These are phyloP conservation scores for Molorchus minor DNA, from an alignment of 2,888 invertebrate species.

Conservation along the genomic window DNA sequence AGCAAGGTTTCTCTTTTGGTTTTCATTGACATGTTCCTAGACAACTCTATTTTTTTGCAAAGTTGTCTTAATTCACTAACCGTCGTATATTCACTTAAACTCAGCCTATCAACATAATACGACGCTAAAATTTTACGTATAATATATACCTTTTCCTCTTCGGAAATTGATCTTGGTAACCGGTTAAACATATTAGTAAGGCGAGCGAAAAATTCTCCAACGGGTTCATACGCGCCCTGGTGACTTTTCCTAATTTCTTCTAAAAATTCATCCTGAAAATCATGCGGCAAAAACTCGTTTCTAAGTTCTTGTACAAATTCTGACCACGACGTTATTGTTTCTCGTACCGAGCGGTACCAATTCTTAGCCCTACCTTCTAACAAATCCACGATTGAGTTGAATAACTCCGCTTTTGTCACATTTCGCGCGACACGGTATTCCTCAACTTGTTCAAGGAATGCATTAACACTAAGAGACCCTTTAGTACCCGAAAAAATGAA, in stretches of 20 bases:
- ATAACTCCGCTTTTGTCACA: constrained; percentile 6
- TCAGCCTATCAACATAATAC: constrained; percentile 6
- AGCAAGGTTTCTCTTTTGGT: neutral
- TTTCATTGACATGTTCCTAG: constrained; percentile 3
- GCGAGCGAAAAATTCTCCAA: constrained; percentile 11
- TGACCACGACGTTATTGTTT: neutral
- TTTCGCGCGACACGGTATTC: constrained; percentile 9
- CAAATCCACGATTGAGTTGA: constrained; percentile 6
- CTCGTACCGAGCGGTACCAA: constrained; percentile 5
- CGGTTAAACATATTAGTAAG: constrained; percentile 14
- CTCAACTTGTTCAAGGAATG: constrained; percentile 5
- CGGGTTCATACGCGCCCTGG: constrained; percentile 3
- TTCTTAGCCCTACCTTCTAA: constrained; percentile 16
- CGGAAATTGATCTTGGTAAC: neutral
- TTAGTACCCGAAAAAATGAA: neutral
- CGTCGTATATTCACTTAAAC: constrained; percentile 10
- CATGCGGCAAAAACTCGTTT: constrained; percentile 10
- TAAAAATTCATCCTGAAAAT: constrained; percentile 3
- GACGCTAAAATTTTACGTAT: neutral
- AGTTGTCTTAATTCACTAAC: neutral
- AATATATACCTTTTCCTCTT: neutral
- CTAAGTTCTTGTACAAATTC: constrained; percentile 10
- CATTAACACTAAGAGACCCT: constrained; percentile 3
- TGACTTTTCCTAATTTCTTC: constrained; percentile 5
- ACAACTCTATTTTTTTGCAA: constrained; percentile 6